Evolutionary conservation across 2,113 vertebrate genomes (phyloP), one percentile per base, ranked within the genome.

Genomic region (Benitochromis conjunctus): DNA sequence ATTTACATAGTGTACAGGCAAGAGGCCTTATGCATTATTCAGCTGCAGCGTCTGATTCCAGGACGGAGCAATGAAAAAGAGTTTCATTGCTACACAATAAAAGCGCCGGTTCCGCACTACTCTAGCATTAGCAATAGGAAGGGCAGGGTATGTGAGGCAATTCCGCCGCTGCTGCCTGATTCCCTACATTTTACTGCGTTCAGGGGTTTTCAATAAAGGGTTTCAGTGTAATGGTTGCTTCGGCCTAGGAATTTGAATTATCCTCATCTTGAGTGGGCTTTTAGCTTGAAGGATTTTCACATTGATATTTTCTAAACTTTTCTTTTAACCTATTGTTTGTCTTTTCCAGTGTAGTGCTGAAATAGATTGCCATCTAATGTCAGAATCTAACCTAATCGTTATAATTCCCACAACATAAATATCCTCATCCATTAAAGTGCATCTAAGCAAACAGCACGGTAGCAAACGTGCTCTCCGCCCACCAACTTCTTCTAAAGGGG

Each of bases 1-100:
- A 95, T 96, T 96, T 96, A 96, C 95, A 96, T 96, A 94, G 85
- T 53, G 90, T 89, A 90, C 92, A 92, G 94, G 94, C 92, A 91
- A 92, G 88, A 91, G 80, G 79, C 87, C 92, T 95, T 76, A 97
- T 97, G 91, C 94, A 96, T 97, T 96, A 97, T 96, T 97, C 96
- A 97, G 29, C 84, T 89, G 84, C 92, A 85, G 92, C 91, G 79
- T 94, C 94, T 95, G 89, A 95, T 95, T 92, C 93, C 92, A 89
- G 94, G 88, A 92, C 55, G 76, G 82, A 85, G 92, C 92, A 92
- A 93, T 95, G 94, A 95, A 94, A 94, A 92, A 89, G 93, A 93
- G 90, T 94, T 95, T 93, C 92, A 94, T 83, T 94, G 94, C 94
- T 81, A 26, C 86, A 95, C 93, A 95, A 95, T 95, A 94, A 95